These are phyloP conservation scores for Coenonympha arcania DNA, from an alignment of 2,888 invertebrate species.

Conservation along the genomic window DNA sequence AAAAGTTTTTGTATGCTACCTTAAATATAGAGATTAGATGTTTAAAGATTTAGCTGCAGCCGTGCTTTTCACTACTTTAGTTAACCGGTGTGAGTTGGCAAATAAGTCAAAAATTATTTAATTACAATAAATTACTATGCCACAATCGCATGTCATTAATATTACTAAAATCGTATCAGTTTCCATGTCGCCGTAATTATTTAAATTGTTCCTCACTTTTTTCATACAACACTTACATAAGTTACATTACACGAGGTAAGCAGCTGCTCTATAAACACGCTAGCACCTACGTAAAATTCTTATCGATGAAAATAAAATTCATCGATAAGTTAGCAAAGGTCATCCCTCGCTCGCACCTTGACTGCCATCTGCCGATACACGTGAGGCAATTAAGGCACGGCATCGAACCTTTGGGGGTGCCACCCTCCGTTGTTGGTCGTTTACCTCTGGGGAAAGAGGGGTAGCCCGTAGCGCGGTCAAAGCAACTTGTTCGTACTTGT, in stretches of 20 bases:
- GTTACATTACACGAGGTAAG: conserved; percentile 10
- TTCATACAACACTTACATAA: not conserved
- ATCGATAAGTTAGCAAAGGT: conserved; percentile 52
- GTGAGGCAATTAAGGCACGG: conserved; percentile 66
- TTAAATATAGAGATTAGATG: too few species aligned
- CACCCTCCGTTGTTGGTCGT: conserved; percentile 66
- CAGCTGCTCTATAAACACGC: conserved; percentile 19
- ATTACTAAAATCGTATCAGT: too few species aligned
- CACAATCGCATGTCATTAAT: too few species aligned
- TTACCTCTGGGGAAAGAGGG: conserved; percentile 57
- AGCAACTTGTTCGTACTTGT: conserved; percentile 43
- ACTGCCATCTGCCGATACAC: conserved; percentile 69
- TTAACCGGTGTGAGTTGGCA: too few species aligned
- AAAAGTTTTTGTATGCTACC: too few species aligned
- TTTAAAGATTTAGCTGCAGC: too few species aligned
- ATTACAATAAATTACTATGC: too few species aligned
- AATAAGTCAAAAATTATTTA: too few species aligned
- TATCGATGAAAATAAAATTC: conserved; percentile 31
- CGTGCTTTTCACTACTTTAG: too few species aligned
- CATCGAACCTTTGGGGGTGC: conserved; percentile 57
- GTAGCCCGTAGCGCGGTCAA: conserved; percentile 63
- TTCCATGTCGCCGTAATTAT: not conserved
- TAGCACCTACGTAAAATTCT: conserved; percentile 16
- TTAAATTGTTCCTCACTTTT: too few species aligned
- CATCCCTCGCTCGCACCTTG: conserved; percentile 70